phyloP scores from a whole-genome alignment of 23 tunicate genomes.

The Ciona savignyi region DNA sequence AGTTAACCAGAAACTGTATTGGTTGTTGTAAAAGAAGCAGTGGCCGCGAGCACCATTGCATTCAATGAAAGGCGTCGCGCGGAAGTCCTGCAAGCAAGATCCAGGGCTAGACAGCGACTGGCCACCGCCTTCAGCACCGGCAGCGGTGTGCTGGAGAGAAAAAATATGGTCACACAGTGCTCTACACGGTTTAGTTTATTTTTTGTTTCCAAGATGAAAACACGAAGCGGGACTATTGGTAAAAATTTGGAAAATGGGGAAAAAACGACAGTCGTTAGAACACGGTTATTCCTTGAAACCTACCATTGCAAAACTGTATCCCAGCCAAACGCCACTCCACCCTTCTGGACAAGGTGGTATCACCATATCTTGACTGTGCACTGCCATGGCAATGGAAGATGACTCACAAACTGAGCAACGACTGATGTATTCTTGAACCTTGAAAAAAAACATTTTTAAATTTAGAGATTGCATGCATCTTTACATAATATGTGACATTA shows the following conservation, averaged over 20 bases:
- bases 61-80: conserved; percentile 90
- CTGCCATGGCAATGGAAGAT: conserved; percentile 53
- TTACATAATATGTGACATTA: no score
- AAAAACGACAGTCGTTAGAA: no score
- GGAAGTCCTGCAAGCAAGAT: conserved; percentile 89
- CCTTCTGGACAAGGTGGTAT: conserved; percentile 80
- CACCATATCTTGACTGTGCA: conserved; percentile 78
- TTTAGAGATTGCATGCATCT: no score
- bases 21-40: conserved; percentile 83
- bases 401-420: conserved; percentile 95
- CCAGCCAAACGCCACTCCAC: conserved; percentile 91
- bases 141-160: conserved; percentile 84
- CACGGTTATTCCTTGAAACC: no score
- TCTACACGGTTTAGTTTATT: no score
- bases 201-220: no score
- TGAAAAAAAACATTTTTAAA: no score
- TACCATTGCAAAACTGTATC: conserved; percentile 95
- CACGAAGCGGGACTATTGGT: no score
- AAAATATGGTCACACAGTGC: no score
- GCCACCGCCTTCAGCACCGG: conserved; percentile 91
- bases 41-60: conserved; percentile 91
- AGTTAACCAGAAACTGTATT: conserved; percentile 77
- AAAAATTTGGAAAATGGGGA: no score
- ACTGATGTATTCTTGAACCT: conserved; percentile 85
- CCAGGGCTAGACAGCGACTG: conserved; percentile 89